Evolutionary conservation across 2,888 invertebrate genomes (phyloP).

Genomic region (Pecten maximus): DNA sequence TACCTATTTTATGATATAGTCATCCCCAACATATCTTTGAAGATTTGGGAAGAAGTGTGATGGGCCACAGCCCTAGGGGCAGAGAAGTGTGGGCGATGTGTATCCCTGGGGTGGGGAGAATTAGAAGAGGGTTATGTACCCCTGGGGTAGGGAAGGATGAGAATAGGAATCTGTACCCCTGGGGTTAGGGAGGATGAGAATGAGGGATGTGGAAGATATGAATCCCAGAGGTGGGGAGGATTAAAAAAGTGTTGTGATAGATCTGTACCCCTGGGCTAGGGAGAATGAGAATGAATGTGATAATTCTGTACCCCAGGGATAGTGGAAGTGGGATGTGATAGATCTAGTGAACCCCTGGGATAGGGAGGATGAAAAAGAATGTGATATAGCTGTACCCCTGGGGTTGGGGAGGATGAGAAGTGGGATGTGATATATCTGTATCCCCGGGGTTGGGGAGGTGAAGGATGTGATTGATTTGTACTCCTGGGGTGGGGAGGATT

Average conservation of each 20-base stretch:
- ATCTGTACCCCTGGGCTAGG: no score
- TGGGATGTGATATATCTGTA: neutral
- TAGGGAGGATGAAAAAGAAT: neutral
- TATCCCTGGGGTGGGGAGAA: neutral
- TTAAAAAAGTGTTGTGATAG: neutral
- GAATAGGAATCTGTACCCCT: no score
- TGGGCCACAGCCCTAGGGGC: no score
- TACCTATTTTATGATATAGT: no score
- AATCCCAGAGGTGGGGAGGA: neutral
- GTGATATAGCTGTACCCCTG: neutral
- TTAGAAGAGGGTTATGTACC: no score
- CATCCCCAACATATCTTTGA: no score
- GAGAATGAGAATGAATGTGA: neutral
- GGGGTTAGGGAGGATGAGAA: no score
- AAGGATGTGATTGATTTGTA: no score
- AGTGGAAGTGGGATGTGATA: no score
- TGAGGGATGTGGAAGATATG: neutral
- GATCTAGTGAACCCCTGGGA: neutral
- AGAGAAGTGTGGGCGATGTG: neutral
- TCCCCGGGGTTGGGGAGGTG: neutral
- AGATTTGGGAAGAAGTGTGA: no score
- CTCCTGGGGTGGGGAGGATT: no score
- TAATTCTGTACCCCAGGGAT: neutral
- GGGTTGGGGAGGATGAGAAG: neutral
- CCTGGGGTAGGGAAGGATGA: no score